Percentiles rank a stretch among this genome's conserved stretches.
Evolutionary conservation across 2,888 invertebrate genomes (phyloP).

Genomic region (Embidobia sp.): DNA sequence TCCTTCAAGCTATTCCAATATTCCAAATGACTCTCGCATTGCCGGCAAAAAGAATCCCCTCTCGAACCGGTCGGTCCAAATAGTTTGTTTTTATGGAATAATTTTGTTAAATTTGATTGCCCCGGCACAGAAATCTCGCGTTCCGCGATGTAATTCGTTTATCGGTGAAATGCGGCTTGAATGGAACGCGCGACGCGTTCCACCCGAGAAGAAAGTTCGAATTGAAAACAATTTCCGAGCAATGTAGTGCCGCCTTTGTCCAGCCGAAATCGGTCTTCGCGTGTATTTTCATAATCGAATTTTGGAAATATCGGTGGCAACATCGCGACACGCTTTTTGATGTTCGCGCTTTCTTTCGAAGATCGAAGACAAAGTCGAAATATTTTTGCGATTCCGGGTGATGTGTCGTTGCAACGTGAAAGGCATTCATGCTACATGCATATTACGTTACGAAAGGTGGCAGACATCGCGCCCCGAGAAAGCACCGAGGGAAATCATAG

Average conservation of each 20-base stretch:
- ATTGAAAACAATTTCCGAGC: background rate
- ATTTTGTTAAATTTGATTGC: background rate
- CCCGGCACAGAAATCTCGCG: background rate
- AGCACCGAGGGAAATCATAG: conserved; percentile 34
- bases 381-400: conserved; percentile 40
- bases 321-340: conserved; percentile 53
- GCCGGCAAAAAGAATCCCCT: no score
- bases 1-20: no score
- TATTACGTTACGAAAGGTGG: conserved; percentile 45
- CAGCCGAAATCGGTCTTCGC: background rate
- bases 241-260: background rate
- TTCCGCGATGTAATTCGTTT: no score
- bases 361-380: conserved; percentile 61
- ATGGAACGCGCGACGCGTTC: no score
- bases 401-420: conserved; percentile 48
- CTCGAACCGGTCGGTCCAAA: background rate
- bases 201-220: background rate
- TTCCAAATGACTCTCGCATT: no score
- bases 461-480: conserved; percentile 20
- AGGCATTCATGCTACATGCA: conserved; percentile 38
- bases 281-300: conserved; percentile 35
- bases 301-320: no score
- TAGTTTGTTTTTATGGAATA: background rate
- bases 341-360: conserved; percentile 62
- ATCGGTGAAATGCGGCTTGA: no score